Conservation (phyloP, 2,113 vertebrate genomes). For the Gallinago jamesoni region DNA sequence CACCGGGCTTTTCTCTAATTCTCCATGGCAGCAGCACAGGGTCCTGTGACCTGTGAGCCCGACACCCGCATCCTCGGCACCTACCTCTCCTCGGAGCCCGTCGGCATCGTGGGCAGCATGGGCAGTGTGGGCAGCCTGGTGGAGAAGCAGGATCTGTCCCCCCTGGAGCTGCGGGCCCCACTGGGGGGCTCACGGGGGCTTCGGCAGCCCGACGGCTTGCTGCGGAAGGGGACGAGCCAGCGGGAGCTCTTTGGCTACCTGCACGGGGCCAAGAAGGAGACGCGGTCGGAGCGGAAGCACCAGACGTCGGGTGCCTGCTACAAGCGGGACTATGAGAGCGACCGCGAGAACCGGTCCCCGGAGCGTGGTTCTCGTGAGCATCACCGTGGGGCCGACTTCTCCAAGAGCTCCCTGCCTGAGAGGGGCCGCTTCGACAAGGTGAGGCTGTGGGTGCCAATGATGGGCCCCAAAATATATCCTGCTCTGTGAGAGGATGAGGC, state of each 20-base stretch:
- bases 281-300: slow-evolving; percentile 78
- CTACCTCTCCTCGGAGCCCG: slow-evolving; percentile 65
- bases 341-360: slow-evolving; percentile 81
- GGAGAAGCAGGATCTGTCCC: slow-evolving; percentile 88
- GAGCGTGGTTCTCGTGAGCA: slow-evolving; percentile 87
- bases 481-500: rapidly evolving
- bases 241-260: slow-evolving; percentile 93
- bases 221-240: slow-evolving; percentile 89
- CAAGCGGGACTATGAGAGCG: slow-evolving; percentile 76
- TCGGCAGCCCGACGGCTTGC: slow-evolving; percentile 84
- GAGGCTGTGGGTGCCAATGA: not conserved
- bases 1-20: slow-evolving; percentile 70
- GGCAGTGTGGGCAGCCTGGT: slow-evolving; percentile 97
- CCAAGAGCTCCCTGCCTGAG: slow-evolving; percentile 91
- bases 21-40: slow-evolving; percentile 95
- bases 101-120: slow-evolving; percentile 81
- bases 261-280: slow-evolving; percentile 90
- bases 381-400: slow-evolving; percentile 86
- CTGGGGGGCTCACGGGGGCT: slow-evolving; percentile 81
- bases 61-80: slow-evolving; percentile 75
- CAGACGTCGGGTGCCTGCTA: slow-evolving; percentile 67
- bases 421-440: slow-evolving; percentile 95
- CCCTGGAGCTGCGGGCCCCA: slow-evolving; percentile 76
- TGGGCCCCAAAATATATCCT: rapidly evolving
- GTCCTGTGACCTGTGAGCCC: slow-evolving; percentile 83